Conservation (phyloP, 2,113 vertebrate genomes). For the Nesospiza acunhae region DNA sequence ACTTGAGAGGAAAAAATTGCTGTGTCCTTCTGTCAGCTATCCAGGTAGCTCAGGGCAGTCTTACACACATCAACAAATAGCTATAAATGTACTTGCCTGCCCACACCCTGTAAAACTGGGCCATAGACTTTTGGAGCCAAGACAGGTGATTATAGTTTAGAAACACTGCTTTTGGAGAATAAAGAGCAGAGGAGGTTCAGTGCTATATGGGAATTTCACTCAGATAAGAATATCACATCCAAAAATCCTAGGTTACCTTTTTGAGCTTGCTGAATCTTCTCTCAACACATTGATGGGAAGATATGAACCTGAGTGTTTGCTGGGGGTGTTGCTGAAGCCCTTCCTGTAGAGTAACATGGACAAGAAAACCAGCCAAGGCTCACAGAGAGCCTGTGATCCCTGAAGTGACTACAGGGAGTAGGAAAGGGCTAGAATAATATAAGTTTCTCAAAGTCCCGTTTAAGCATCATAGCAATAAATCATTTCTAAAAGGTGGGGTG, state of each 20-base stretch:
- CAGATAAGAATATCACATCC: background rate
- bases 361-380: background rate
- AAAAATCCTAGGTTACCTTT: background rate
- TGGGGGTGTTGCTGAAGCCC: background rate
- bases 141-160: background rate
- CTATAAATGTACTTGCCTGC: background rate
- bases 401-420: background rate
- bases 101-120: background rate
- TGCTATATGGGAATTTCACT: background rate
- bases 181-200: background rate
- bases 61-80: background rate
- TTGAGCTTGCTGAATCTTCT: background rate
- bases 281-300: background rate
- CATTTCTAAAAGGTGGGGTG: rapidly evolving
- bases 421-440: background rate
- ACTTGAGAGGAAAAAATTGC: background rate
- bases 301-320: rapidly evolving
- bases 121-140: background rate
- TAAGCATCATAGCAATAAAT: background rate
- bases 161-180: background rate
- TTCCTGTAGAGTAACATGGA: background rate
- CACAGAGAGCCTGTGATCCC: background rate
- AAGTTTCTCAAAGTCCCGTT: background rate
- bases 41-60: background rate
- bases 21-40: background rate